Base-by-base conservation (phyloP, 2,797 vertebrate species). In the Acanthopagrus latus region DNA sequence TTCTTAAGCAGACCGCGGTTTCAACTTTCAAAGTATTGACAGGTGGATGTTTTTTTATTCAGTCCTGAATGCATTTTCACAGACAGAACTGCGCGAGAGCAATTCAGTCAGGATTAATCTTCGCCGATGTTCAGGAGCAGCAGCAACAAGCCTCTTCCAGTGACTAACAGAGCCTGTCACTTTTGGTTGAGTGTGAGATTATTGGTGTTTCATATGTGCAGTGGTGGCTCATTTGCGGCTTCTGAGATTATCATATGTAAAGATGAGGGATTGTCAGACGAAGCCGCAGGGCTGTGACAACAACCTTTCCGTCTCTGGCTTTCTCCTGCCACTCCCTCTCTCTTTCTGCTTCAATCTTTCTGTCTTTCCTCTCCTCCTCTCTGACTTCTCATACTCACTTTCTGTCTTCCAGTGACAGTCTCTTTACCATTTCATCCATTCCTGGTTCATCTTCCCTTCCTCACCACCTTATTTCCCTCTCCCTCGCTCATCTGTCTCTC, bases 181-280 rank as follows among this genome's bases (percentile, higher is more conserved):
- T 88, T 81, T 59, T 71, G 81, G 78, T 82, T 80, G 79, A 86
- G 84, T 71, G 80, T 44, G 74, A 91, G 91, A 95, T 94, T 92
- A 92, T 83, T 74, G 78, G 80, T 86, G 89, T 84, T 93, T 91
- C 78, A 74, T 81, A 77, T 86, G 82, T 84, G 88, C 89, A 67
- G 77, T 44, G 57, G 86, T 72, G 81, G 79, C 90, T 93, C 89
- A 91, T 93, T 93, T 91, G 91, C 71, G 71, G 88, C 84, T 91
- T 83, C 81, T 80, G 71, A 87, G 86, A 93, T 93, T 91, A 92
- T 92, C 88, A 87, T 90, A 92, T 94, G 89, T 93, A 94, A 94
- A 94, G 86, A 93, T 92, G 89, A 94, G 81, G 86, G 86, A 92
- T 84, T 89, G 91, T 88, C 88, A 85, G 81, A 69, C 71, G 80